These are phyloP conservation scores for Neotoxoptera formosana DNA, from an alignment of 1,140 invertebrate species.

Conservation along the genomic window DNA sequence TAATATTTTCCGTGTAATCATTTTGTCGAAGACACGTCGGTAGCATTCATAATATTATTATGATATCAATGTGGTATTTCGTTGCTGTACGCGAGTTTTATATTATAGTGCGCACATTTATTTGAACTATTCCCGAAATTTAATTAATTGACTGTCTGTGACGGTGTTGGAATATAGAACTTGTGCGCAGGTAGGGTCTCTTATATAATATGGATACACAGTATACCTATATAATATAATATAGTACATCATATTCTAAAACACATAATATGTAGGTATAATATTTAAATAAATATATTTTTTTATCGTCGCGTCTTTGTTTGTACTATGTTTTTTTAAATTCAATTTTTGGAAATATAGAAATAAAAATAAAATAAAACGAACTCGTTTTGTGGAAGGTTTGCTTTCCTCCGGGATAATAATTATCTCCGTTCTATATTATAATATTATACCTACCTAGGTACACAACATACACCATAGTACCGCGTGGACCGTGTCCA, in stretches of 20 bases:
- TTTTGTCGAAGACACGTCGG: neutral
- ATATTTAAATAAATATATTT: neutral
- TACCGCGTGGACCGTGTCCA: constrained; percentile 38
- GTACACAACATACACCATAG: constrained; percentile 18
- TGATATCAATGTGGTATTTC: neutral
- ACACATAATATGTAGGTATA: neutral
- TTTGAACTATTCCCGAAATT: neutral
- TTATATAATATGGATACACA: neutral
- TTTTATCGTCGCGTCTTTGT: neutral
- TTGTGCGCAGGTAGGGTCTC: neutral
- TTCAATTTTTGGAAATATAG: neutral
- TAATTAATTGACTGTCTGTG: neutral
- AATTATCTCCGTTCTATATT: constrained; percentile 2
- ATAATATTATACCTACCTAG: neutral
- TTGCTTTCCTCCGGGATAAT: neutral
- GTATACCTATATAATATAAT: neutral
- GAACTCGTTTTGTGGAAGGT: constrained; percentile 17
- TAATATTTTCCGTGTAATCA: neutral
- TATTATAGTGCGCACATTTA: neutral
- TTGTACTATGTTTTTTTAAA: neutral
- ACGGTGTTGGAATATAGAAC: neutral
- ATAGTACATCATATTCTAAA: neutral
- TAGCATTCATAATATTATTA: neutral
- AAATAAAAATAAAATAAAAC: neutral
- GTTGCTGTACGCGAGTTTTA: neutral